These are phyloP conservation scores for Phengaris arion DNA, from an alignment of 2,888 invertebrate genomes.

Conservation along the genomic window DNA sequence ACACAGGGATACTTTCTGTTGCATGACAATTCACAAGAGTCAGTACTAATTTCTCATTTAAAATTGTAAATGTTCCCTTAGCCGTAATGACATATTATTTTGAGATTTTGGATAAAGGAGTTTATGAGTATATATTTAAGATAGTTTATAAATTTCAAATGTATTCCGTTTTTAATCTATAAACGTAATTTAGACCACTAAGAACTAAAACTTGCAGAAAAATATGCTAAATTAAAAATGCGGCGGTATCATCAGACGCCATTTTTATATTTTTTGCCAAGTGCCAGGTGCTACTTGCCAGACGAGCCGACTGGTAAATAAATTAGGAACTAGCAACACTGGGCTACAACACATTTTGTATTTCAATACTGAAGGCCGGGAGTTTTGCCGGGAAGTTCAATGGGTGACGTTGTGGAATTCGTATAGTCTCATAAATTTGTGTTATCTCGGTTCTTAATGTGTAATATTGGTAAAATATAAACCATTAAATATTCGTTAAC, in stretches of 20 bases:
- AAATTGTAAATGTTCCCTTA: not conserved
- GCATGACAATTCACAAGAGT: constrained; percentile 48
- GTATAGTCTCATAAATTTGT: too few relatives aligned
- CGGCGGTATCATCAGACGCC: constrained; percentile 16
- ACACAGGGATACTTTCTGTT: constrained; percentile 43
- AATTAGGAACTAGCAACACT: too few relatives aligned
- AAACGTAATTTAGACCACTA: not conserved
- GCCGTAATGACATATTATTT: not conserved
- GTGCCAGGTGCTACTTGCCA: too few relatives aligned
- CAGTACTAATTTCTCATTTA: not conserved
- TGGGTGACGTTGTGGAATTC: too few relatives aligned
- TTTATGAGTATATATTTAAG: not conserved
- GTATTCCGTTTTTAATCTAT: not conserved
- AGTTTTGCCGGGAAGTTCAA: too few relatives aligned
- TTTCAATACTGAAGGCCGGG: too few relatives aligned
- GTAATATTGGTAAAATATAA: too few relatives aligned
- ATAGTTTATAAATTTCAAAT: not conserved
- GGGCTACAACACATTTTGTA: too few relatives aligned
- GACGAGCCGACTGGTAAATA: too few relatives aligned
- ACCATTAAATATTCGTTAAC: too few relatives aligned
- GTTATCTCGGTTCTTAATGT: too few relatives aligned
- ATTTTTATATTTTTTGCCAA: not conserved
- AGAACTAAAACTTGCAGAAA: not conserved
- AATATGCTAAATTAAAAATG: not conserved
- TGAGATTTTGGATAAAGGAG: not conserved